Evolutionary conservation across 2,888 invertebrate genomes (phyloP), one percentile per base, ranked within the genome.

Genomic region (Caprella mutica): DNA sequence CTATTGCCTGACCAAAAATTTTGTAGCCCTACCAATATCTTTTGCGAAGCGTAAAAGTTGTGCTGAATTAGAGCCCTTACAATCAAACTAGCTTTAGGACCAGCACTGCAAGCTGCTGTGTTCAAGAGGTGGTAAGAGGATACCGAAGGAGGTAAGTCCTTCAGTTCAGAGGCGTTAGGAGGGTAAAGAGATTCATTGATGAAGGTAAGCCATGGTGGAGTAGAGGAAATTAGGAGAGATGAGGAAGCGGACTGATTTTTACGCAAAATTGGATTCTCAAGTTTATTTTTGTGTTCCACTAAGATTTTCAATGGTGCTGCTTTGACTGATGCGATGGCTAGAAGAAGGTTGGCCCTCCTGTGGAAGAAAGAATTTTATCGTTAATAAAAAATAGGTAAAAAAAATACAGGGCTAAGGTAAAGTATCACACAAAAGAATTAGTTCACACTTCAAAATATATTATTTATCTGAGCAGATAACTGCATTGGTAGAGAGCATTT

Each of bases 121-220:
- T 56, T 52, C 24, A 64, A 35, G 24, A 55, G 55, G 52, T 59
- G 58, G 42, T 60, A 55, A 9, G 59, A 54, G 3, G 58, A 58
- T 17, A 51, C 54, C n/a, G 46, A 39, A 35, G 53, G 53, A 0
- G 52, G 55, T 17, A 64, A 52, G 40, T 52, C 51, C 17, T 42
- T 27, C 14, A 64, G 44, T 9, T 54, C 54, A 8, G 52, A 40
- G 21, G 52, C 57, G 21, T 50, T 54, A 8, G 46, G 48, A 8
- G 64, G 64, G 42, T 59, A 64, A n/a, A 64, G 53, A 9, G 39
- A 14, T 14, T 55, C 57, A 54, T 60, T 64, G 48, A 64, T 51
- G 38, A 64, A 64, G 29, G 58, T 60, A 8, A 64, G 58, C 64
- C 64, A 64, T 27, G 52, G 27, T 6, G 64, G 64, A 14, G 60